Evolutionary conservation across 2,113 vertebrate genomes (phyloP).

Genomic region (Stigmatopora nigra): DNA sequence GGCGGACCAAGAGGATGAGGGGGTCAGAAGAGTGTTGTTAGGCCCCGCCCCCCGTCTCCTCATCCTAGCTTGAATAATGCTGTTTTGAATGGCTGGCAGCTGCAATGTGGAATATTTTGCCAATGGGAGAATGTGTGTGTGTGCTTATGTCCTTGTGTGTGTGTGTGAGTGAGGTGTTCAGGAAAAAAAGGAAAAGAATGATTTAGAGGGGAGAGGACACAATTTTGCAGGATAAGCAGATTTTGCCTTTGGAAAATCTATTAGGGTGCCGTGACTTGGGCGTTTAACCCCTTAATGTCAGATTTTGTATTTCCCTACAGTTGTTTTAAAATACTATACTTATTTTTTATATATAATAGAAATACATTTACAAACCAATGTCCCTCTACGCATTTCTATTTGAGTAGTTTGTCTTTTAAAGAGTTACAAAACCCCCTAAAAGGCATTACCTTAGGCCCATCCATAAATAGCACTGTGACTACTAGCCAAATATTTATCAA

Average conservation of each 20-base stretch:
- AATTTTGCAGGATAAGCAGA: not conserved
- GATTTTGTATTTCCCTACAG: no score
- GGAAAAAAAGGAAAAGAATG: not conserved
- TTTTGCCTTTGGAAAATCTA: not conserved
- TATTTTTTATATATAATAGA: no score
- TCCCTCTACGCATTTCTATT: no score
- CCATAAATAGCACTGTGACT: no score
- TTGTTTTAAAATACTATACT: no score
- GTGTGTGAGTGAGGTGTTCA: not conserved
- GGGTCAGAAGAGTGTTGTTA: slow-evolving; percentile 25
- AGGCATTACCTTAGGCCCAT: no score
- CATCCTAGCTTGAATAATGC: slow-evolving; percentile 59
- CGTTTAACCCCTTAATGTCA: no score
- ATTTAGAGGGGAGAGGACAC: not conserved
- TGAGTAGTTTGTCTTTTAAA: no score
- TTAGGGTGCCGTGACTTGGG: no score
- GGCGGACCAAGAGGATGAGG: slow-evolving; percentile 5
- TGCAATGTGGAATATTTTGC: slow-evolving; percentile 36
- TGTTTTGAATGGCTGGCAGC: slow-evolving; percentile 45
- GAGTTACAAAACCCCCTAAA: no score
- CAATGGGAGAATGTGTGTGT: not conserved
- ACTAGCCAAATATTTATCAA: no score
- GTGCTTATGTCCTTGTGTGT: not conserved
- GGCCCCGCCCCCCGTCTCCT: slow-evolving; percentile 67
- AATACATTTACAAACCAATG: no score